These are phyloP conservation scores for Charina bottae DNA, from an alignment of 2,113 vertebrate genomes.

Conservation along the genomic window DNA sequence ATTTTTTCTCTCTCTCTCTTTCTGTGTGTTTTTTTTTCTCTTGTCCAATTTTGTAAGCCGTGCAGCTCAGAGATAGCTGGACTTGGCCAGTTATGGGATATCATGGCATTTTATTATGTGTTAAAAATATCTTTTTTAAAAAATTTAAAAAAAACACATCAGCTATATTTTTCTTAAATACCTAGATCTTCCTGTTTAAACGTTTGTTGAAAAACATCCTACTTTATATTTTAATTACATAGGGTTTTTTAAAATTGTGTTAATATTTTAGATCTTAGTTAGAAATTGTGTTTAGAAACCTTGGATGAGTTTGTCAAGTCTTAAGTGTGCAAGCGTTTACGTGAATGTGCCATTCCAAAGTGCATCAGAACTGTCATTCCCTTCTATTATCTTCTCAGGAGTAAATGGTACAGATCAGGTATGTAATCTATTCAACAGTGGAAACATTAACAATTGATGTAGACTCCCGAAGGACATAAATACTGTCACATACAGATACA, in stretches of 20 bases:
- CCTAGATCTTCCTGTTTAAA: conserved; percentile 70
- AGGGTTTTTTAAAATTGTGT: conserved; percentile 75
- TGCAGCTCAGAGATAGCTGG: conserved; percentile 68
- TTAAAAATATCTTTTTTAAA: conserved; percentile 62
- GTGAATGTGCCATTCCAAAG: conserved; percentile 87
- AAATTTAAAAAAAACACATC: conserved; percentile 20
- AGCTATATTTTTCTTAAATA: conserved; percentile 68
- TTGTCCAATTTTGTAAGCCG: conserved; percentile 51
- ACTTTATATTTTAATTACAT: conserved; percentile 79
- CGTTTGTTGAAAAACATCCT: conserved; percentile 75
- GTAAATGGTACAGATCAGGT: conserved; percentile 81
- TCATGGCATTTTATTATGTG: conserved; percentile 71
- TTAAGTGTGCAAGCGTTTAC: conserved; percentile 87
- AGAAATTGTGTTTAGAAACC: conserved; percentile 76
- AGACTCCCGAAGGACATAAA: conserved; percentile 77
- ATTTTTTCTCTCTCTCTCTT: conserved; percentile 21
- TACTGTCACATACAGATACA: conserved; percentile 42
- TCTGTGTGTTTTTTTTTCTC: conserved; percentile 34
- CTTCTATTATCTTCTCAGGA: conserved; percentile 86
- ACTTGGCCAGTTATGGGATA: conserved; percentile 70
- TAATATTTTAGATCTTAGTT: conserved; percentile 74
- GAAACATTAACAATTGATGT: conserved; percentile 72
- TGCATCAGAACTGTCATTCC: conserved; percentile 86
- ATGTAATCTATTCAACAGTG: conserved; percentile 74
- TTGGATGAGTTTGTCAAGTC: conserved; percentile 84